Evolutionary conservation across 2,888 invertebrate species (phyloP), one percentile per base, ranked within the genome.

Genomic region (Argyresthia goedartella): DNA sequence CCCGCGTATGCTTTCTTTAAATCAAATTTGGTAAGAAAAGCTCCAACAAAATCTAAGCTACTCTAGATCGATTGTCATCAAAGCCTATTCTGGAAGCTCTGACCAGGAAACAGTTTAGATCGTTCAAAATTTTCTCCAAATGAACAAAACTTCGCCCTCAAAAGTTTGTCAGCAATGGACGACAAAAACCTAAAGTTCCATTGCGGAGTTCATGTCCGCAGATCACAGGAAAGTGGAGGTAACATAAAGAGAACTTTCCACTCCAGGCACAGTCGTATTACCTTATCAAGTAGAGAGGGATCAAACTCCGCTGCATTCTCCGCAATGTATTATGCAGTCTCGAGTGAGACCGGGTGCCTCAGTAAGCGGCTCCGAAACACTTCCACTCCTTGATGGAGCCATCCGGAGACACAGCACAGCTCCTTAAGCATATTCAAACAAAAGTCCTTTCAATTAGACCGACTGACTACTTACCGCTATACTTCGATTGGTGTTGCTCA

Each of bases 281-380:
- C 81, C 76, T 78, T 80, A 82, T 84, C 82, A 4, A 4, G 3
- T 81, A 76, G 81, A 74, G 76, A 78, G 74, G 81, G 84, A 85
- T 85, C 82, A 82, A 81, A 81, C 78, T 84, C 82, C 63, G 78
- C 81, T 81, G 81, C 86, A 85, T 81, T 82, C 82, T 67, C 74
- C 69, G 76, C 77, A 73, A 85, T 86, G 81, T 84, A 82, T 86
- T 85, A 86, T 86, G 86, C 86, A 86, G 82, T 76, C 71, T 61
- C 69, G 6, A 62, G 66, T 61, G 65, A 73, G 53, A 73, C 25
- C 46, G 6, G 67, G 69, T 71, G 73, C 69, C 69, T 65, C 67
- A 75, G 74, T 81, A 80, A 81, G 81, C 81, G 76, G 76, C 81
- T 80, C 76, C 69, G 69, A 79, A 77, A 77, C 81, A 76, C 81